phyloP scores from a whole-genome alignment of 1,140 invertebrate species.

The Hesperophylax magnus region DNA sequence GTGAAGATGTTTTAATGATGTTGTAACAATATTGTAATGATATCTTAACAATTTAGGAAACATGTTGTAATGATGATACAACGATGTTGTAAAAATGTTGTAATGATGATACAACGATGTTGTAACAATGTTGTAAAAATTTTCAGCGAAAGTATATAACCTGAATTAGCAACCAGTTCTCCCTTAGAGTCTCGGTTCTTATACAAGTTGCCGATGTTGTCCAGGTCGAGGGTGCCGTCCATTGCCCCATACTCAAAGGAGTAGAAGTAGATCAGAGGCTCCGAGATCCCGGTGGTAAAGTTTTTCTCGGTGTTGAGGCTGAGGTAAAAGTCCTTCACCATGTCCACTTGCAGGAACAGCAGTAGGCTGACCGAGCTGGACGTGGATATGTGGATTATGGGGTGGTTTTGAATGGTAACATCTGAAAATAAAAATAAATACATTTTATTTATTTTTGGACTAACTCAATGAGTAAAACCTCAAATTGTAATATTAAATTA shows the following conservation, averaged over 20 bases:
- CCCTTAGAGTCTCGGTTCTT: background rate
- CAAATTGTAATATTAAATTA: too few relatives aligned
- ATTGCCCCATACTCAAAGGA: slow-evolving; percentile 63
- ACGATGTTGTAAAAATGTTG: too few relatives aligned
- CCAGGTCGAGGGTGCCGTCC: slow-evolving; percentile 18
- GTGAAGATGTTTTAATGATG: too few relatives aligned
- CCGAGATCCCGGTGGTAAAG: slow-evolving; percentile 67
- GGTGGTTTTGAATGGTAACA: slow-evolving; percentile 63
- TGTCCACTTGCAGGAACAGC: slow-evolving; percentile 71
- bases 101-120: too few relatives aligned
- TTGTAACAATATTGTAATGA: too few relatives aligned
- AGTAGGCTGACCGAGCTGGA: slow-evolving; percentile 68
- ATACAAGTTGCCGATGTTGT: slow-evolving; percentile 2
- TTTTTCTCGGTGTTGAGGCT: slow-evolving; percentile 63
- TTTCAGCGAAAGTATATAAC: too few relatives aligned
- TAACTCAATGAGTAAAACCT: too few relatives aligned
- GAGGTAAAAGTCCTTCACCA: slow-evolving; percentile 73
- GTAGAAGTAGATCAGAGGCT: slow-evolving; percentile 68
- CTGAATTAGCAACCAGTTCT: background rate
- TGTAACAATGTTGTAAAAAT: too few relatives aligned
- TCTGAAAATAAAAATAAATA: background rate
- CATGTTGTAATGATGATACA: too few relatives aligned
- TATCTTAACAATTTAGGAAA: too few relatives aligned
- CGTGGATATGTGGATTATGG: slow-evolving; percentile 75
- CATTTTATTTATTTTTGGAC: too few relatives aligned